These are phyloP conservation scores for Drosophila anceps DNA, from an alignment of 2,888 invertebrate genomes.

Conservation along the genomic window DNA sequence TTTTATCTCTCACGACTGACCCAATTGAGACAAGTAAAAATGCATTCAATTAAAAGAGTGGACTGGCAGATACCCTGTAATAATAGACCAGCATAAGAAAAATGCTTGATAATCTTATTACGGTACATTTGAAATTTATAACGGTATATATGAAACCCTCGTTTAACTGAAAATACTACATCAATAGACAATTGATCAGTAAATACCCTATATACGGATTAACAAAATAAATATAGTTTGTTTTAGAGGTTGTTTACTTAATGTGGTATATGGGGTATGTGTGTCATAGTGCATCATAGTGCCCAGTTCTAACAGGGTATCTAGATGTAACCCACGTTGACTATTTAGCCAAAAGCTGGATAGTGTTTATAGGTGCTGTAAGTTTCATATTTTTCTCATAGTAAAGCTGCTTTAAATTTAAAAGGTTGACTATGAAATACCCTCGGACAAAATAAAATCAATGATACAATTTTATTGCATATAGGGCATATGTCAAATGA, in stretches of 20 bases:
- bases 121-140: too few species aligned
- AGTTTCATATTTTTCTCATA: too few species aligned
- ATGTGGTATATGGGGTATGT: background rate
- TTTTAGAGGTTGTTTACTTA: background rate
- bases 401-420: background rate
- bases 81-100: too few species aligned
- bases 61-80: constrained; percentile 30
- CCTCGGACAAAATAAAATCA: too few species aligned
- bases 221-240: background rate
- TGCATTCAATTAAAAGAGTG: background rate
- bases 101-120: background rate
- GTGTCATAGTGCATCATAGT: background rate
- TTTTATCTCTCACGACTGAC: constrained; percentile 63
- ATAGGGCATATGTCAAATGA: background rate
- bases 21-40: constrained; percentile 51
- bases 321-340: background rate
- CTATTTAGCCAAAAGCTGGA: background rate
- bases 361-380: too few species aligned
- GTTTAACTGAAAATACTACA: too few species aligned
- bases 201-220: background rate
- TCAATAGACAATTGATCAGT: background rate
- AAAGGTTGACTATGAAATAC: background rate
- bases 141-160: too few species aligned
- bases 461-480: too few species aligned
- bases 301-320: background rate